These are phyloP conservation scores for Caenorhabditis brenneri DNA, from an alignment of 1,140 invertebrate species.

Conservation along the genomic window DNA sequence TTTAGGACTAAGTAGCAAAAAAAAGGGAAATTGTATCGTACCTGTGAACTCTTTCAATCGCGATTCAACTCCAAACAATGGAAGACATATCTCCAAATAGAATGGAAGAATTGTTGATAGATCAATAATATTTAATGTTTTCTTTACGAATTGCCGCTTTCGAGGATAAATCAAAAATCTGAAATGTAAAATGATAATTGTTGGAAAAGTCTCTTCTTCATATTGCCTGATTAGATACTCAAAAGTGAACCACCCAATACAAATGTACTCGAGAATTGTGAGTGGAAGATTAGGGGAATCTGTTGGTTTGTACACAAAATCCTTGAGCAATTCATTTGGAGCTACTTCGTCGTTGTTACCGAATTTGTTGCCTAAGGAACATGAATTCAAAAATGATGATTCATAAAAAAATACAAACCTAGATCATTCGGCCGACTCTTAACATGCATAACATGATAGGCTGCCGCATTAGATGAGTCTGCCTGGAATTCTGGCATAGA, in stretches of 20 bases:
- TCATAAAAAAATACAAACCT: conserved; percentile 48
- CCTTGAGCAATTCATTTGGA: conserved; percentile 27
- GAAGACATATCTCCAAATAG: conserved; percentile 70
- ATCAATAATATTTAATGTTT: conserved; percentile 74
- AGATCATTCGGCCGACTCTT: conserved; percentile 37
- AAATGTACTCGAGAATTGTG: conserved; percentile 69
- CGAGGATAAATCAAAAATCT: conserved; percentile 70
- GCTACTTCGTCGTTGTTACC: conserved; percentile 46
- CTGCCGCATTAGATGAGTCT: conserved; percentile 62
- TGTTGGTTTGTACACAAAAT: conserved; percentile 65
- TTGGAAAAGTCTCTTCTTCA: background rate
- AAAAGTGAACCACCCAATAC: conserved; percentile 74
- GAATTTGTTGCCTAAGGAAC: conserved; percentile 10
- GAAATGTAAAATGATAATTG: background rate
- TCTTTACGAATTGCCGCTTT: conserved; percentile 72
- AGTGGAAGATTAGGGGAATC: conserved; percentile 62
- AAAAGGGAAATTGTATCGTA: conserved; percentile 9
- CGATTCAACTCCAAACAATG: conserved; percentile 63
- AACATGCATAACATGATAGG: conserved; percentile 64
- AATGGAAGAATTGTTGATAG: conserved; percentile 74
- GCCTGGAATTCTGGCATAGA: conserved; percentile 70
- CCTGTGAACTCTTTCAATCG: conserved; percentile 65
- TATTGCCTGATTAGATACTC: conserved; percentile 72
- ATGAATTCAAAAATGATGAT: background rate
- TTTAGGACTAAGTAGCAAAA: background rate